These are phyloP conservation scores for cattle (Bos taurus) DNA, from an alignment of 2,113 vertebrate genomes.

Conservation along the genomic window ARS-UCD2.0 NC_037354.1:18718001-18718500, in stretches of 20 bases:
- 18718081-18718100: slow-evolving; percentile 2
- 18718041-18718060: slow-evolving; percentile 32
- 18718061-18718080: slow-evolving; percentile 24
- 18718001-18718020: slow-evolving; percentile 9
- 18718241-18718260: not conserved
- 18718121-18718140: not conserved
- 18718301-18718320: not conserved
- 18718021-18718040: slow-evolving; percentile 37
- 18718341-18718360: not conserved
- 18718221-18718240: not conserved
- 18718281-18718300: not conserved
- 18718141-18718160: not conserved
- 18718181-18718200: not conserved
- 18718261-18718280: not conserved
- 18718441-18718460: not conserved
- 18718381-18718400: not conserved
- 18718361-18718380: not conserved
- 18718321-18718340: not conserved
- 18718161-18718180: not conserved
- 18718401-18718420: not conserved
- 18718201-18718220: not conserved
- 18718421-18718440: not conserved
- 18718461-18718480: slow-evolving; percentile 9
- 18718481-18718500: not conserved
- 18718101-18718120: not conserved